Conservation (phyloP, 64 coral and sea anemone species). For the Montipora cactus region DNA sequence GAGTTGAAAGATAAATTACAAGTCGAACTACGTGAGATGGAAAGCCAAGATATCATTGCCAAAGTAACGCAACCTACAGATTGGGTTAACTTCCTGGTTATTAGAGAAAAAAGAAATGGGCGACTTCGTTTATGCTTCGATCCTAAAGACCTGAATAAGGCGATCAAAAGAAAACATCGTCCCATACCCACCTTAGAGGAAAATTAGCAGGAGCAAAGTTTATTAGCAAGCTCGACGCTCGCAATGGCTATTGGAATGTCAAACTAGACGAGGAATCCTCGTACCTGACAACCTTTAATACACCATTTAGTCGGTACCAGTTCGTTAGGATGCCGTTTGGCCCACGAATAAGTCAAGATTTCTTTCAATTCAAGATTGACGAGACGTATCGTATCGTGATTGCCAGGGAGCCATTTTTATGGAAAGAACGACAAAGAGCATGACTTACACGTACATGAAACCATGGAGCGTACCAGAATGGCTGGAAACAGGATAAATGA, state of each 20-base stretch:
- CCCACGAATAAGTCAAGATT: conserved; percentile 58
- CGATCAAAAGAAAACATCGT: conserved; percentile 16
- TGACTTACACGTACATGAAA: conserved; percentile 36
- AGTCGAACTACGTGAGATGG: conserved; percentile 32
- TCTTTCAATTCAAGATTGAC: conserved; percentile 64
- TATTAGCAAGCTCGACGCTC: conserved; percentile 50
- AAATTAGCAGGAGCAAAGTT: conserved; percentile 38
- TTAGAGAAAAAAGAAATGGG: conserved; percentile 47
- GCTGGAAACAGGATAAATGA: background rate
- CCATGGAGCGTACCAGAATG: background rate
- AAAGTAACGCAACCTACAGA: conserved; percentile 36
- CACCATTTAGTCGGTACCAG: background rate
- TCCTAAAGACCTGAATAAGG: conserved; percentile 22
- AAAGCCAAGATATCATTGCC: conserved; percentile 31
- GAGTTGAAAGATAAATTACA: conserved; percentile 37
- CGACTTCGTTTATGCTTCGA: conserved; percentile 40
- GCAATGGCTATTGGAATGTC: conserved; percentile 24
- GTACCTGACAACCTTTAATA: background rate
- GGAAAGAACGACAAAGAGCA: conserved; percentile 54
- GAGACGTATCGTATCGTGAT: conserved; percentile 28
- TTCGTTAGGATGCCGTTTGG: too few species aligned
- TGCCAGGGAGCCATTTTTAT: conserved; percentile 50
- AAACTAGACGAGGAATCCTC: background rate
- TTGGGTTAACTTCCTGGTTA: conserved; percentile 44
- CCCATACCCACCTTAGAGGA: background rate